Base-by-base conservation (phyloP, 2,797 vertebrate genomes). In the Ctenopoma multispine region DNA sequence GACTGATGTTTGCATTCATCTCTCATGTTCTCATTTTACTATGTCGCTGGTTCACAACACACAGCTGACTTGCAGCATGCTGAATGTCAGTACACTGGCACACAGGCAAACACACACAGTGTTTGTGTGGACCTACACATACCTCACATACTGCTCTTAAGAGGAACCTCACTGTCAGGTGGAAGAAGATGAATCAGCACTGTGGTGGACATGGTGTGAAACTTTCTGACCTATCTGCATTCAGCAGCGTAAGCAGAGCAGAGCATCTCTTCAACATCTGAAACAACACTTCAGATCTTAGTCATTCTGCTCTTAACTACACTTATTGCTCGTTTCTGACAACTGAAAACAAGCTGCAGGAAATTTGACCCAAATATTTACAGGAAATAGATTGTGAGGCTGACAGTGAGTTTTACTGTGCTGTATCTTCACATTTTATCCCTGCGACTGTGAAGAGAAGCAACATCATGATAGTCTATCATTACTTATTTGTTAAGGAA, bases 1-100 rank as follows among this genome's bases (percentile, higher is more conserved):
- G 71, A 88, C 84, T 71, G 63, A 77, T 68, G 68, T 87, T 67
- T 82, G 72, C 64, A 41, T 79, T 73, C 59, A 71, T 79, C 69
- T 59, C 53, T 83, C 63, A 56, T 55, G 57, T 63, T 83, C 68
- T 67, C 20, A 41, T 72, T 69, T 80, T 61, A 79, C 50, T 77
- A 21, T 65, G 24, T 70, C 31, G 49, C 68, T 61, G 69, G 48
- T 57, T 73, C 68, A 57, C 66, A 53, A 66, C 80, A 74, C 66
- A 47, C 63, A 34, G 43, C 57, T 68, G 76, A 71, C 34, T 36
- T 59, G 68, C 69, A 50, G 77, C 68, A 68, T 41, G 2, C 58
- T 69, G 67, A 83, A 74, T 78, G 82, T 85, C 50, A 75, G 56
- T 47, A 76, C 79, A 62, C 64, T 72, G 9, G 5, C 68, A 67